Percentiles rank a stretch among this genome's conserved stretches.
Evolutionary conservation across 2,888 invertebrate species (phyloP).

Genomic region (Mesorhabditis spiculigera): DNA sequence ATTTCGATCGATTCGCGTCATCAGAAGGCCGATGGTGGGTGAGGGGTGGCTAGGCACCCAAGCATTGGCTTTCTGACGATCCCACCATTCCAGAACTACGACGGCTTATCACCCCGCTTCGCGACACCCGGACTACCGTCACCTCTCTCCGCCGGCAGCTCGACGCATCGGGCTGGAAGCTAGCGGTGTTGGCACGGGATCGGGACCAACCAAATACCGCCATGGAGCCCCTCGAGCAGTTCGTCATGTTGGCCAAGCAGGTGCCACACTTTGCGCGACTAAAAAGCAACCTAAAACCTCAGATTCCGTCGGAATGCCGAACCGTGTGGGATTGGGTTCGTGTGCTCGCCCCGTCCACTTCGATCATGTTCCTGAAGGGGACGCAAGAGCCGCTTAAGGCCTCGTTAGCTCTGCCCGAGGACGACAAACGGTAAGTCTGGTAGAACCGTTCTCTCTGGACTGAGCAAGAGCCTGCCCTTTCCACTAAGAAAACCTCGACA

Average conservation of each 20-base stretch:
- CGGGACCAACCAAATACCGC: slow-evolving; percentile 60
- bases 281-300: not conserved
- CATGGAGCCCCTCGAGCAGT: slow-evolving; percentile 72
- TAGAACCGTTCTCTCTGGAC: not conserved
- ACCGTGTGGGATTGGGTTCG: slow-evolving; percentile 85
- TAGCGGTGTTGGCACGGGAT: slow-evolving; percentile 67
- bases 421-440: not conserved
- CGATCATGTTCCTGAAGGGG: slow-evolving; percentile 10
- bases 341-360: slow-evolving; percentile 27
- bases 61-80: not conserved
- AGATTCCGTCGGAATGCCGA: slow-evolving; percentile 79
- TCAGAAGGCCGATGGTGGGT: slow-evolving; percentile 25
- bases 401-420: not conserved
- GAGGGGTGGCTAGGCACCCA: not conserved
- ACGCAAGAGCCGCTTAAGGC: too few relatives aligned
- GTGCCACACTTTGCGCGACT: not conserved
- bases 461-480: not conserved
- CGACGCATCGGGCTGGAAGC: slow-evolving; percentile 75
- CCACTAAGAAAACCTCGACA: too few relatives aligned
- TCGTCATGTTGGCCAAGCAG: slow-evolving; percentile 80
- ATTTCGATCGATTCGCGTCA: slow-evolving; percentile 32
- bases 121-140: slow-evolving; percentile 18
- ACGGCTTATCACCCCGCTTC: slow-evolving; percentile 23
- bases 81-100: slow-evolving; percentile 19
- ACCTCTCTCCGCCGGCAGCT: slow-evolving; percentile 71